Base-by-base conservation (phyloP, 2,797 vertebrate species). In the Morus bassanus region DNA sequence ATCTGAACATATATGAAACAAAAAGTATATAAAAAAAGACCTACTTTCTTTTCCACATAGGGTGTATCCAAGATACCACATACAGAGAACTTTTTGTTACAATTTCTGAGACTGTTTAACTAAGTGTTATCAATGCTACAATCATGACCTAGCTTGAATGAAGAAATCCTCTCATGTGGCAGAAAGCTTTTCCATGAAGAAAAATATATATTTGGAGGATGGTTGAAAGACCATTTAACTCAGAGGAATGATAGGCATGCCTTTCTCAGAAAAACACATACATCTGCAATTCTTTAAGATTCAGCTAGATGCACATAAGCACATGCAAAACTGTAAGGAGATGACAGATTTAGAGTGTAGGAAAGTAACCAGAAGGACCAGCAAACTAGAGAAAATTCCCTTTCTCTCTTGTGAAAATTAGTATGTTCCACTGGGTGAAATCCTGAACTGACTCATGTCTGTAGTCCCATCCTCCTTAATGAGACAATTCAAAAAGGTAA, bases 261-360 rank as follows among this genome's bases (percentile, higher is more conserved):
- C 24, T 91, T 87, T 85, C 90, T 94, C 51, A 93, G 83, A 94
- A 91, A 90, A 54, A 82, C n/a, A 89, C 6, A 63, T 39, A 73
- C 74, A 89, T 93, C 88, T 93, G 95, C 67, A 95, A 7, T 91
- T 85, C 74, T 77, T 93, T 95, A 93, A 68, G 69, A 69, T 84
- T 86, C 85, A 85, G 56, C 48, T 82, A 90, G 63, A 96, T 85
- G 60, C 14, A 67, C 74, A 94, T 35, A 77, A 91, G 59, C 54
- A 64, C 28, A 87, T 22, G 43, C 48, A 94, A 94, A 95, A 77
- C 78, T 85, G 51, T 83, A 95, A 93, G 90, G 69, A 96, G 91
- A 94, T 93, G 93, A 95, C 69, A 94, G 90, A 95, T 85, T 83
- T 88, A 92, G 48, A 85, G 56, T 30, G 30, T 30, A 93, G 13